phyloP scores from a whole-genome alignment of 1,140 invertebrate genomes.

The Drosophila sproati region DNA sequence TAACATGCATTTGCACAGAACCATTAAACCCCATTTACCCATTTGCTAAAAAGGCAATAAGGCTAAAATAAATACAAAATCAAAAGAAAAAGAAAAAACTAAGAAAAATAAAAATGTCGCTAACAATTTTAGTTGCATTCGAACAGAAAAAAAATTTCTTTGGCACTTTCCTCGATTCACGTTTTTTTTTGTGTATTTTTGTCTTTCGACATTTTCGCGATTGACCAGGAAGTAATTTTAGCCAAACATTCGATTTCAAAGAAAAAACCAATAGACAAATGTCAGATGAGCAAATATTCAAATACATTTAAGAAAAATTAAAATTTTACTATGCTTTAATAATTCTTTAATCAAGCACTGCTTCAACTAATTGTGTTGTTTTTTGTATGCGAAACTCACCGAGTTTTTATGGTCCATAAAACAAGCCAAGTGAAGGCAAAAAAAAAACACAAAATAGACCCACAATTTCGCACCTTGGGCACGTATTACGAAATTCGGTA shows the following conservation, averaged over 20 bases:
- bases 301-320: background rate
- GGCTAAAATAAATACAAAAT: slow-evolving; percentile 18
- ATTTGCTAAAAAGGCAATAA: too few relatives aligned
- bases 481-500: slow-evolving; percentile 59
- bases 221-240: slow-evolving; percentile 69
- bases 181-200: background rate
- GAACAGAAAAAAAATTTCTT: slow-evolving; percentile 54
- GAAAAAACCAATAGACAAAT: background rate
- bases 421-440: slow-evolving; percentile 15
- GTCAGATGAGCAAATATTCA: background rate
- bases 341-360: background rate
- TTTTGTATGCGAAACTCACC: background rate
- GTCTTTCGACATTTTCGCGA: slow-evolving; percentile 43
- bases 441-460: slow-evolving; percentile 12
- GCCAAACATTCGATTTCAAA: slow-evolving; percentile 6
- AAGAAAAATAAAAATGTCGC: slow-evolving; percentile 69
- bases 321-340: background rate
- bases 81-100: slow-evolving; percentile 37
- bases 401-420: slow-evolving; percentile 3
- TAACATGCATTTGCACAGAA: too few relatives aligned
- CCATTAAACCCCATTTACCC: too few relatives aligned
- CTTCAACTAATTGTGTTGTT: background rate
- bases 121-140: slow-evolving; percentile 71
- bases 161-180: slow-evolving; percentile 63
- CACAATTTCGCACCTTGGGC: slow-evolving; percentile 37